Conservation (phyloP, 2,888 invertebrate genomes). For the Acrobasis consociella region DNA sequence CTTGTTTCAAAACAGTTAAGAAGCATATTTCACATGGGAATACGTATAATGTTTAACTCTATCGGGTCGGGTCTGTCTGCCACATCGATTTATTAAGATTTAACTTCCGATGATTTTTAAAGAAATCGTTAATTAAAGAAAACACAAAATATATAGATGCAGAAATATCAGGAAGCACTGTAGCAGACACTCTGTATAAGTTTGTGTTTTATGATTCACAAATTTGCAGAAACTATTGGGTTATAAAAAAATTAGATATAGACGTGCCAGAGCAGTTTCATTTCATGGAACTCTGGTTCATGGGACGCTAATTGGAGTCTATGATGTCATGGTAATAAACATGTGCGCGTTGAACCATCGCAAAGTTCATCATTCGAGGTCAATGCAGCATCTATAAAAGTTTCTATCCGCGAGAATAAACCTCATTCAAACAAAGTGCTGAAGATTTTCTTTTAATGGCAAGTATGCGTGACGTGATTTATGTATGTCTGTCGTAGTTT, state of each 20-base stretch:
- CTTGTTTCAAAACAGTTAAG: background rate
- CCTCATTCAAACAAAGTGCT: too few species aligned
- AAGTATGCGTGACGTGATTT: too few species aligned
- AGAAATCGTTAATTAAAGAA: too few species aligned
- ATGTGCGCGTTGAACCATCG: constrained; percentile 54
- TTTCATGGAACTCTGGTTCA: constrained; percentile 26
- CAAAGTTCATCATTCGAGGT: constrained; percentile 18
- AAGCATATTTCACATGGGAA: constrained; percentile 13
- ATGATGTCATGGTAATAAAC: constrained; percentile 59
- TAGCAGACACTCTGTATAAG: too few species aligned
- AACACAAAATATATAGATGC: too few species aligned
- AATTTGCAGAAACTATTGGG: background rate
- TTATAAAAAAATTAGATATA: background rate
- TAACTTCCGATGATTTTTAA: too few species aligned
- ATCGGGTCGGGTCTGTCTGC: too few species aligned
- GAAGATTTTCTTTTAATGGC: too few species aligned
- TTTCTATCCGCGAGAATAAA: background rate
- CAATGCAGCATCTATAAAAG: background rate
- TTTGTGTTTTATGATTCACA: background rate
- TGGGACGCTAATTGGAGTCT: constrained; percentile 44
- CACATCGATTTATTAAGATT: too few species aligned
- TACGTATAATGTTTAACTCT: background rate
- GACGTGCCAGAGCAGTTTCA: constrained; percentile 4
- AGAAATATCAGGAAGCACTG: too few species aligned
- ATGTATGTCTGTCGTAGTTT: too few species aligned